Percentiles rank a stretch among this genome's conserved stretches.
phyloP scores from a whole-genome alignment of 1,140 invertebrate genomes.

The Agrypnia vestita region DNA sequence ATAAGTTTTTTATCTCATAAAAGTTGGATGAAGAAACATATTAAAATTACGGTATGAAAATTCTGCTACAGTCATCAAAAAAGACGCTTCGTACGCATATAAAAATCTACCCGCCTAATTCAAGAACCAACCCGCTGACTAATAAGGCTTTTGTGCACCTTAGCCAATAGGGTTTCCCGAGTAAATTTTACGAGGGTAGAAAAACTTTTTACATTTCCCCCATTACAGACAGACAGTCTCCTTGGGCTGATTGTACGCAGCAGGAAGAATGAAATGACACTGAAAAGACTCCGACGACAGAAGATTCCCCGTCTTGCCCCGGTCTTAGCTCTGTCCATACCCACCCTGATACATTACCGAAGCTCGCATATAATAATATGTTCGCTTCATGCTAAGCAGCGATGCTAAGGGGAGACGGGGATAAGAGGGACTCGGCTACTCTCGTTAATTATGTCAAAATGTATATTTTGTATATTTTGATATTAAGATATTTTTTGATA shows the following conservation, averaged over 20 bases:
- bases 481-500: too few species aligned
- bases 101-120: too few species aligned
- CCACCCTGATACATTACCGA: conserved; percentile 12
- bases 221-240: background rate
- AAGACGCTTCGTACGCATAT: too few species aligned
- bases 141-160: background rate
- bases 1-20: too few species aligned
- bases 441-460: conserved; percentile 16
- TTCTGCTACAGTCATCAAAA: too few species aligned
- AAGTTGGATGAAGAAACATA: too few species aligned
- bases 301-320: background rate
- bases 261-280: conserved; percentile 50
- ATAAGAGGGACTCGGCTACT: background rate
- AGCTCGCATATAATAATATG: background rate
- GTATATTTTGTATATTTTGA: background rate
- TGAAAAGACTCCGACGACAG: conserved; percentile 40
- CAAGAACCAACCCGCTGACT: too few species aligned
- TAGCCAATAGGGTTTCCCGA: conserved; percentile 7
- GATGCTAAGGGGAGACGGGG: background rate
- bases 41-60: too few species aligned
- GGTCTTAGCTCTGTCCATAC: background rate
- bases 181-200: background rate
- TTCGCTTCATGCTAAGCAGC: background rate
- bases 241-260: conserved; percentile 41
- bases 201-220: conserved; percentile 33